Conservation (phyloP, 1,140 invertebrate genomes). For the Hydropsyche tenuis region DNA sequence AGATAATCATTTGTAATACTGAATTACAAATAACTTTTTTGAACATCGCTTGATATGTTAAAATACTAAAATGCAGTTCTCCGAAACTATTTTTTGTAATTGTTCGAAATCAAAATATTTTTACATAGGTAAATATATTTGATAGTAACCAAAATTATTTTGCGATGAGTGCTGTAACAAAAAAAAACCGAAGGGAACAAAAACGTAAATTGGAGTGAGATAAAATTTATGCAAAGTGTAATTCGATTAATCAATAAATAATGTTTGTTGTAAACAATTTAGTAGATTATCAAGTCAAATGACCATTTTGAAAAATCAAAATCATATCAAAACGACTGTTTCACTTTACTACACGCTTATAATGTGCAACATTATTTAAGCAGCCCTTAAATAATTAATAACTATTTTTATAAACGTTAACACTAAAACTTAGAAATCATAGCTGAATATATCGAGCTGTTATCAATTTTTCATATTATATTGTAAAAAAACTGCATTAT, state of each 20-base stretch:
- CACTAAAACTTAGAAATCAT: too few species aligned
- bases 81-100: too few species aligned
- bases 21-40: too few species aligned
- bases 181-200: slow-evolving; percentile 2
- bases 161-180: slow-evolving; percentile 1
- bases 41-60: too few species aligned
- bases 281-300: slow-evolving; percentile 11
- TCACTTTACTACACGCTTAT: slow-evolving; percentile 5
- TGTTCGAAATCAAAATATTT: not conserved
- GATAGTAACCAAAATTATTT: not conserved
- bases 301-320: slow-evolving; percentile 31
- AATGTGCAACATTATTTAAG: slow-evolving; percentile 14
- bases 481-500: too few species aligned
- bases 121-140: not conserved
- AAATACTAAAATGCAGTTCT: too few species aligned
- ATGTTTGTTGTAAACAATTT: not conserved
- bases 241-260: not conserved
- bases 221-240: not conserved
- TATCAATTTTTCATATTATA: too few species aligned
- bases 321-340: slow-evolving; percentile 32
- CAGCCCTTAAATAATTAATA: not conserved
- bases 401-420: slow-evolving; percentile 13
- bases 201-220: slow-evolving; percentile 15
- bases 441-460: too few species aligned
- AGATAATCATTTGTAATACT: not conserved